phyloP scores from a whole-genome alignment of 2,797 vertebrate genomes.

The Channa striata region DNA sequence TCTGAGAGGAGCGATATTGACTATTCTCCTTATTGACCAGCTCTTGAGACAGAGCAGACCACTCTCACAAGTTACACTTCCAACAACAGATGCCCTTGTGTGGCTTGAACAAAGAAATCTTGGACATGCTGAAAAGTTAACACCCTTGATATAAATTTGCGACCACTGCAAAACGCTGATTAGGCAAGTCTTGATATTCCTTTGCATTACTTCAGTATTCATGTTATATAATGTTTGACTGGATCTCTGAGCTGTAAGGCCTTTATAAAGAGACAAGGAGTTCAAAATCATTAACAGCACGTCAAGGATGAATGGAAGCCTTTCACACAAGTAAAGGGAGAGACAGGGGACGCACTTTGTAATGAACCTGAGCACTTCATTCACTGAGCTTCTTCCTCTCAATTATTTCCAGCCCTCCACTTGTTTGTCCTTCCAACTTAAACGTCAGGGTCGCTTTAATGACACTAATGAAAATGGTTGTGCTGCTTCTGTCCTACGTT shows the following conservation, averaged over 20 bases:
- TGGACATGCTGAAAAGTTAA: constrained; percentile 25
- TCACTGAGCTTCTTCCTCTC: constrained; percentile 29
- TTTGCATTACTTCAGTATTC: constrained; percentile 4
- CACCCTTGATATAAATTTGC: constrained; percentile 5
- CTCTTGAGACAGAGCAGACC: constrained; percentile 70
- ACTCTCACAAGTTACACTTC: constrained; percentile 43
- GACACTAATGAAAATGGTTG: constrained; percentile 61
- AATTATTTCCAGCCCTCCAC: constrained; percentile 36
- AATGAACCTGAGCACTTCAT: constrained; percentile 54
- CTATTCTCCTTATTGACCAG: constrained; percentile 65
- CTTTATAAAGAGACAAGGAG: constrained; percentile 38
- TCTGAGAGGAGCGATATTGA: constrained; percentile 72
- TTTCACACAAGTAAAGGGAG: constrained; percentile 46
- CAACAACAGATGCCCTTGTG: constrained; percentile 58
- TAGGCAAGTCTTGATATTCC: neutral
- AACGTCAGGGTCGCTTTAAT: constrained; percentile 65
- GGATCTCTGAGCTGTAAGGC: constrained; percentile 32
- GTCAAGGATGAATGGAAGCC: constrained; percentile 47
- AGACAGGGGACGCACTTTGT: constrained; percentile 29
- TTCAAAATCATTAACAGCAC: constrained; percentile 30
- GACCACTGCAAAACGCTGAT: neutral
- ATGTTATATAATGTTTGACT: constrained; percentile 17
- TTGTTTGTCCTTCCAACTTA: constrained; percentile 63
- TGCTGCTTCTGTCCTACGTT: constrained; percentile 39
- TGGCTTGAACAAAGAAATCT: constrained; percentile 38